Conservation (phyloP, 2,797 vertebrate species). For the Pantherophis alleghaniensis region DNA sequence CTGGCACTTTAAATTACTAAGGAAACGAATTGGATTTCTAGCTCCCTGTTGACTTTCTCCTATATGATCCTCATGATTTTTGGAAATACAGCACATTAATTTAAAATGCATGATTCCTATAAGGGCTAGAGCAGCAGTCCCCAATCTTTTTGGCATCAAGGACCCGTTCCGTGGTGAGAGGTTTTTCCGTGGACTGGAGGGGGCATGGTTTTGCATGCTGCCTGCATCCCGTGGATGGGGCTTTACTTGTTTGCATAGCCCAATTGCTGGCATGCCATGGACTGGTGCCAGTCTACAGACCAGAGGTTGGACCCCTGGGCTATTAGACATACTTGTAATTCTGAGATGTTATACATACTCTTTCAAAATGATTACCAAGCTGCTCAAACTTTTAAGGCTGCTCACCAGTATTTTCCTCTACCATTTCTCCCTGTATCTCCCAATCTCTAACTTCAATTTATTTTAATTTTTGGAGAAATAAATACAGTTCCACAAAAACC, state of each 20-base stretch:
- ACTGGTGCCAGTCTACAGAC: too few species aligned
- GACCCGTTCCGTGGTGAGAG: too few species aligned
- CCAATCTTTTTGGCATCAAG: too few species aligned
- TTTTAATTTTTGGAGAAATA: not conserved
- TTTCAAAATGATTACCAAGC: not conserved
- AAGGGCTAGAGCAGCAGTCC: not conserved
- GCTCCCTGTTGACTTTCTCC: not conserved
- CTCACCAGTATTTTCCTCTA: not conserved
- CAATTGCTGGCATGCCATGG: too few species aligned
- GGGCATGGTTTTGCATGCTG: too few species aligned
- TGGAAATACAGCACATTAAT: not conserved
- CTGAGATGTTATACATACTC: not conserved
- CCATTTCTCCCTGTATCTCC: not conserved
- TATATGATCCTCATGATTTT: not conserved
- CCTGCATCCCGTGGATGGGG: too few species aligned
- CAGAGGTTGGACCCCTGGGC: too few species aligned
- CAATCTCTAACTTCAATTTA: not conserved
- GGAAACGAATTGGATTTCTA: not conserved
- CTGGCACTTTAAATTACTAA: not conserved
- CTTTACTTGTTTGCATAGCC: too few species aligned
- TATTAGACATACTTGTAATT: not conserved
- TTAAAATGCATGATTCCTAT: not conserved
- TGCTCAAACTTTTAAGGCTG: not conserved
- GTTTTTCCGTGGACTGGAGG: too few species aligned
- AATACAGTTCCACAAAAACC: not conserved